A percentile compares a stretch with the other conserved stretches of the same genome.
Evolutionary conservation across 2,797 vertebrate genomes (phyloP).

Genomic region (Cuniculus paca): DNA sequence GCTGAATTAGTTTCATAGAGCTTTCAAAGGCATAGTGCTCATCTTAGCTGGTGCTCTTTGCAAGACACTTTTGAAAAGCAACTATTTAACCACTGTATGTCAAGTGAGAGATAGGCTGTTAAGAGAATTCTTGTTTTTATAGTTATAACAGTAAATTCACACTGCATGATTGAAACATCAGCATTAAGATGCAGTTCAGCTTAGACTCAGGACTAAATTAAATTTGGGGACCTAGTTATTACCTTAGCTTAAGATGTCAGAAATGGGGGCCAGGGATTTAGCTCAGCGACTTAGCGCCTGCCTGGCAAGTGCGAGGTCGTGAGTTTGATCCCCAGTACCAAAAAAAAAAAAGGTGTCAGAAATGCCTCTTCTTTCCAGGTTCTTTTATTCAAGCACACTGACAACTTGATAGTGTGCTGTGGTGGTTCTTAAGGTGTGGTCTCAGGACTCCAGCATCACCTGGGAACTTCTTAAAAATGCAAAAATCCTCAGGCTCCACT

Average conservation of each 20-base stretch:
- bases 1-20: background rate
- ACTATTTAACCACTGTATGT: conserved; percentile 22
- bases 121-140: background rate
- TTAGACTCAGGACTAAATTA: background rate
- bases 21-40: conserved; percentile 54
- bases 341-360: background rate
- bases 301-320: too few relatives aligned
- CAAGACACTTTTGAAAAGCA: conserved; percentile 65
- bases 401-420: background rate
- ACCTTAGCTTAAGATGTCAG: background rate
- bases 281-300: too few relatives aligned
- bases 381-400: background rate
- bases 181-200: background rate
- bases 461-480: background rate
- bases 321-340: too few relatives aligned
- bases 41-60: conserved; percentile 22
- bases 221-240: background rate
- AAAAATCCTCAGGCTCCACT: background rate
- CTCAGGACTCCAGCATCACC: background rate
- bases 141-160: conserved; percentile 54
- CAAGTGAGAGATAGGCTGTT: background rate
- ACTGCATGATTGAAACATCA: conserved; percentile 4
- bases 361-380: background rate
- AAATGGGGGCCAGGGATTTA: too few relatives aligned
- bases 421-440: background rate